Evolutionary conservation across 2,888 invertebrate genomes (phyloP).

Genomic region (Stenoptilia bipunctidactyla): DNA sequence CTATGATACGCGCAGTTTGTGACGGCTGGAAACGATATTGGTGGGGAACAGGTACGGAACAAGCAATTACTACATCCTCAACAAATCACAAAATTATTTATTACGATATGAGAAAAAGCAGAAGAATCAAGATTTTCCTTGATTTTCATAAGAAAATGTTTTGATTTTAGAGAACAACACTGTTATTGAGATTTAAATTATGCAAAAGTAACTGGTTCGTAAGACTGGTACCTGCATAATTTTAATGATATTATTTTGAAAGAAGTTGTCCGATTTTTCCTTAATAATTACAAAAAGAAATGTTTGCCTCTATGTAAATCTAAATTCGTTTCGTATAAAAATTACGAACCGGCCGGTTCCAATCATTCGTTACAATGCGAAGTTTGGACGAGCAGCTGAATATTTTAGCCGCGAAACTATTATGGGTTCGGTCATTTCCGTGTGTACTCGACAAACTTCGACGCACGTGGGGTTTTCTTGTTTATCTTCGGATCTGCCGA

Average conservation of each 20-base stretch:
- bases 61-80: conserved; percentile 47
- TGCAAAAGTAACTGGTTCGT: no score
- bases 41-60: conserved; percentile 68
- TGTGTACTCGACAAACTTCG: neutral
- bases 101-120: conserved; percentile 21
- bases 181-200: no score
- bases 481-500: neutral
- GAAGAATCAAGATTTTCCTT: conserved; percentile 3
- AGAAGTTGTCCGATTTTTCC: no score
- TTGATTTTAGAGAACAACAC: no score
- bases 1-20: conserved; percentile 57
- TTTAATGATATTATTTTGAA: no score
- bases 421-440: neutral
- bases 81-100: conserved; percentile 32
- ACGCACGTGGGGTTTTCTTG: neutral
- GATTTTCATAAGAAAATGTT: no score
- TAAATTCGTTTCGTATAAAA: conserved; percentile 12
- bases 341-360: no score
- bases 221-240: no score
- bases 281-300: no score
- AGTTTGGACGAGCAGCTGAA: conserved; percentile 3
- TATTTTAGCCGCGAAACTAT: conserved; percentile 1
- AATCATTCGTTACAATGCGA: conserved; percentile 4
- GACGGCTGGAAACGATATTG: conserved; percentile 63
- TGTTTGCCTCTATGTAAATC: no score